phyloP scores from a whole-genome alignment of 2,888 invertebrate species.

The Parnassius mnemosyne region DNA sequence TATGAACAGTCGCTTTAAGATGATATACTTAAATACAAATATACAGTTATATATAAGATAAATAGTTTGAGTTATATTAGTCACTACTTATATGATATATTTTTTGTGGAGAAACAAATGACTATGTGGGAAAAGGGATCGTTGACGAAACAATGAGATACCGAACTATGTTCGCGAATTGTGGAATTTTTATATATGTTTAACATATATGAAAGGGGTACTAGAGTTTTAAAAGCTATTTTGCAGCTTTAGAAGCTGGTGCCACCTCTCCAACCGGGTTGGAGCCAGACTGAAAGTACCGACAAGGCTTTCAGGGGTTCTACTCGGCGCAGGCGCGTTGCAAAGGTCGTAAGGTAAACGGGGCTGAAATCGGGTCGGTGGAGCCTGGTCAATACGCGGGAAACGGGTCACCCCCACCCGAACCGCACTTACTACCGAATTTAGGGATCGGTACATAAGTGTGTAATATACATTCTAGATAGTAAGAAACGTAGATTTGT shows the following conservation, averaged over 20 bases:
- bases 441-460: slow-evolving; percentile 9
- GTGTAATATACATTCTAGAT: slow-evolving; percentile 1
- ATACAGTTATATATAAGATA: slow-evolving; percentile 19
- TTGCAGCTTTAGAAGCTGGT: slow-evolving; percentile 40
- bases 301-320: slow-evolving; percentile 40
- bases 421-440: slow-evolving; percentile 10
- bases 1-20: slow-evolving; percentile 18
- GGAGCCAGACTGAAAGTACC: slow-evolving; percentile 49
- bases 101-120: slow-evolving; percentile 72
- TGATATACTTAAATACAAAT: slow-evolving; percentile 26
- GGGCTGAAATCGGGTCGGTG: slow-evolving; percentile 38
- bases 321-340: slow-evolving; percentile 55
- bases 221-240: slow-evolving; percentile 30
- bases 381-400: slow-evolving; percentile 41
- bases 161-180: slow-evolving; percentile 41
- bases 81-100: slow-evolving; percentile 74
- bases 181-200: slow-evolving; percentile 55
- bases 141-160: slow-evolving; percentile 51
- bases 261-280: slow-evolving; percentile 38
- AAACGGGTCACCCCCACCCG: slow-evolving; percentile 51
- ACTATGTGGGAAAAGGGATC: slow-evolving; percentile 61
- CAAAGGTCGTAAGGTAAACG: slow-evolving; percentile 57
- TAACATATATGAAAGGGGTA: slow-evolving; percentile 64
- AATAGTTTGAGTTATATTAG: slow-evolving; percentile 29
- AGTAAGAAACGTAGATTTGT: neutral